Conservation (phyloP, 2,888 invertebrate genomes). For the Halictus ligatus region DNA sequence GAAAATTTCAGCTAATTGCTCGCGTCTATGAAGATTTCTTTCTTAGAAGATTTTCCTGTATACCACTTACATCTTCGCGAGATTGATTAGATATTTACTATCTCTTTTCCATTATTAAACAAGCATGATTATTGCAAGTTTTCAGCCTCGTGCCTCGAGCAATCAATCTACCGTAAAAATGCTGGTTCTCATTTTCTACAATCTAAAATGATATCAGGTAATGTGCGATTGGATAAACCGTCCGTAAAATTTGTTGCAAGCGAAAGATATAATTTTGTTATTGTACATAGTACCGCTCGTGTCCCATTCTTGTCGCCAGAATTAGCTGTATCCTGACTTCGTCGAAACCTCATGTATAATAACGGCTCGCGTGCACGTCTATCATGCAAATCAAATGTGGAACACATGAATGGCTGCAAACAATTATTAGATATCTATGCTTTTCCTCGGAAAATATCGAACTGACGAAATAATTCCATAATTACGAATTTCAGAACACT, state of each 20-base stretch:
- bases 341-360: slow-evolving; percentile 19
- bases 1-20: not conserved
- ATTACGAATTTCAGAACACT: not conserved
- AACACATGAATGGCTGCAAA: not conserved
- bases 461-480: not conserved
- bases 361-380: slow-evolving; percentile 51
- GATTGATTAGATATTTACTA: not conserved
- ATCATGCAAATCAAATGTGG: slow-evolving; percentile 27
- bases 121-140: not conserved
- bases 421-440: not conserved
- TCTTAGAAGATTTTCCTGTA: no score
- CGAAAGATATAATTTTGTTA: slow-evolving; percentile 25
- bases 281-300: not conserved
- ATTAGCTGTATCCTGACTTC: slow-evolving; percentile 30
- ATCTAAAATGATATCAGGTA: not conserved
- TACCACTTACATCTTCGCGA: not conserved
- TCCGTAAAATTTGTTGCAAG: not conserved
- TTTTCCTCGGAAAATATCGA: not conserved
- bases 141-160: not conserved
- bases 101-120: not conserved
- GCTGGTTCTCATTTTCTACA: not conserved
- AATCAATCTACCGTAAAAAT: not conserved
- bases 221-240: not conserved
- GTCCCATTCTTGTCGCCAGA: slow-evolving; percentile 16
- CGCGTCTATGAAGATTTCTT: not conserved